These are phyloP conservation scores for Eupithecia subfuscata DNA, from an alignment of 2,888 invertebrate genomes.

Conservation along the genomic window DNA sequence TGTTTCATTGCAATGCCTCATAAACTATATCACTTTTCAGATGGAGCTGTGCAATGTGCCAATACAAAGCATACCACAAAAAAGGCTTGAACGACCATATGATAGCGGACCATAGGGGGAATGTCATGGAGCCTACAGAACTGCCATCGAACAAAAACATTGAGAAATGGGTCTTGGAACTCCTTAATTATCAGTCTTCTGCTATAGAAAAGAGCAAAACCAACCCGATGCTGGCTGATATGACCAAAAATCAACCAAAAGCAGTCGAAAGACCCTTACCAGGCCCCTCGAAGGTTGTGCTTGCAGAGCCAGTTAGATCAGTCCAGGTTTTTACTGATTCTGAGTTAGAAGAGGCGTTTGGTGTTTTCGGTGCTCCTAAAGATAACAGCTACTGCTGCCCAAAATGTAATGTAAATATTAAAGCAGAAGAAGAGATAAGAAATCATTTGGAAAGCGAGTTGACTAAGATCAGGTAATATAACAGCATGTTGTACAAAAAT, in stretches of 20 bases:
- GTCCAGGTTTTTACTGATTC: slow-evolving; percentile 21
- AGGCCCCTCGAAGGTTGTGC: slow-evolving; percentile 25
- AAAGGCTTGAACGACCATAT: slow-evolving; percentile 83
- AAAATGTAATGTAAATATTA: slow-evolving; percentile 58
- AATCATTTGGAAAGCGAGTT: slow-evolving; percentile 73
- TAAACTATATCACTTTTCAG: slow-evolving; percentile 62
- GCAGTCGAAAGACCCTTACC: slow-evolving; percentile 40
- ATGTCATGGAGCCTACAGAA: slow-evolving; percentile 62
- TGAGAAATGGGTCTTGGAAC: slow-evolving; percentile 80
- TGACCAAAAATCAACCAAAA: slow-evolving; percentile 47
- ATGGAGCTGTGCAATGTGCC: slow-evolving; percentile 85
- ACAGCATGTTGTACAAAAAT: background rate
- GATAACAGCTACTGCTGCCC: slow-evolving; percentile 64
- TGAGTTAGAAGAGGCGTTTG: slow-evolving; percentile 65
- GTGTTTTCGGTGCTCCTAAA: slow-evolving; percentile 59
- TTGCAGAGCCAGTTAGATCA: slow-evolving; percentile 25
- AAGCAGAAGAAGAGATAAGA: slow-evolving; percentile 60
- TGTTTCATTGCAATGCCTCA: background rate
- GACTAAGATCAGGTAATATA: slow-evolving; percentile 68
- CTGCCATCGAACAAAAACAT: slow-evolving; percentile 72
- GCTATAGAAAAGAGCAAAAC: slow-evolving; percentile 59
- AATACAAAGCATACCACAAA: slow-evolving; percentile 83
- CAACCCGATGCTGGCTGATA: slow-evolving; percentile 40
- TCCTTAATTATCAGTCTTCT: slow-evolving; percentile 63
- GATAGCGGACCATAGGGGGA: slow-evolving; percentile 70